Evolutionary conservation across 1,140 invertebrate genomes (phyloP), one percentile per base, ranked within the genome.

Genomic region (Anastrepha obliqua): DNA sequence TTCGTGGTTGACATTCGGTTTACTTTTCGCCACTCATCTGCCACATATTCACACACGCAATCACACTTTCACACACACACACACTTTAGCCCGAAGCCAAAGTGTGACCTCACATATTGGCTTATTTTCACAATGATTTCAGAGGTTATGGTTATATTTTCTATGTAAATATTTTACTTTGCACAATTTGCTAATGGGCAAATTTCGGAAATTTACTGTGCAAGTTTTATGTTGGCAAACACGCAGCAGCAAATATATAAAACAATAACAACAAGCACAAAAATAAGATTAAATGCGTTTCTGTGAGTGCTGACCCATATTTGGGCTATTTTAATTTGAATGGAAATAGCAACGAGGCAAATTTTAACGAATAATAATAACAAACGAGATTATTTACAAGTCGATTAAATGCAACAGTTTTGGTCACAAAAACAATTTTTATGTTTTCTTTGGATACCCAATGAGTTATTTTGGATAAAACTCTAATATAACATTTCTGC

Each of bases 131-230:
- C 47, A 81, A n/a, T 78, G 44, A 20, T 5, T 13, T n/a, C 0
- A 9, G 47, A n/a, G 74, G 74, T 81, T 81, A 81, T 81, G 74
- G 74, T 81, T 47, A 81, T 81, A 81, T 81, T 81, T 81, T 51
- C 44, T 81, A 51, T 81, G 74, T 29, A 81, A 81, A 81, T 81
- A 81, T 81, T 81, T 81, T 81, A 47, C 42, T 51, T 81, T 81
- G 55, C 17, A 81, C 74, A 81, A 55, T 81, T 81, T 81, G 74
- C 74, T 81, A 81, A 81, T 55, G 47, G 47, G 47, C 74, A 29
- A 58, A 81, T 81, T 81, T 81, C 13, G 55, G n/a, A 44, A 81
- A 81, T 58, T 81, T 81, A n/a, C 74, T 55, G 9, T 81, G 20
- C 13, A 58, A 29, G 74, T n/a, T 81, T 81, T 81, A 81, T 55